Conservation (phyloP, 2,113 vertebrate species). For the Campylorhamphus procurvoides region DNA sequence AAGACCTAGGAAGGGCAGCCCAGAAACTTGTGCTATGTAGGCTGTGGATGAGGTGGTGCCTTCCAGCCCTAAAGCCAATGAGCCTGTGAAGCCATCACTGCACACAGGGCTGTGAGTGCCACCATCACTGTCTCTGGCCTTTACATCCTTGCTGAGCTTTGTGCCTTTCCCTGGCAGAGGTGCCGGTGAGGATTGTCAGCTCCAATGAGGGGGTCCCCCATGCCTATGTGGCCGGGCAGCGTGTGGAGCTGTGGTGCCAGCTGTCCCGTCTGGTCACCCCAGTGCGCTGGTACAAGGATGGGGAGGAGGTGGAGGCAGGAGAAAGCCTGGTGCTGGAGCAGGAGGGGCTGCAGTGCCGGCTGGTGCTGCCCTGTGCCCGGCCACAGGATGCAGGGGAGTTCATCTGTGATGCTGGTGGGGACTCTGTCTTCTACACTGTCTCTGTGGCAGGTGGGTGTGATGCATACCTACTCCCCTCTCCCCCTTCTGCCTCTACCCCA, state of each 20-base stretch:
- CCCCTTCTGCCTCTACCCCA: background rate
- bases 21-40: rapidly evolving
- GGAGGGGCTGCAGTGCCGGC: slow-evolving; percentile 80
- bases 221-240: slow-evolving; percentile 80
- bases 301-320: slow-evolving; percentile 84
- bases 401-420: slow-evolving; percentile 83
- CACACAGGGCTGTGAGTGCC: background rate
- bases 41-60: background rate
- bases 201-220: slow-evolving; percentile 79
- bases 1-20: background rate
- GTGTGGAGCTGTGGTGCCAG: slow-evolving; percentile 89
- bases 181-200: slow-evolving; percentile 82
- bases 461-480: background rate
- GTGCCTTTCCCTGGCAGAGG: slow-evolving; percentile 72
- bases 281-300: slow-evolving; percentile 89
- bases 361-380: slow-evolving; percentile 84
- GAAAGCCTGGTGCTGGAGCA: slow-evolving; percentile 81
- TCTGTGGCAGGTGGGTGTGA: slow-evolving; percentile 84
- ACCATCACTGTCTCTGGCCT: background rate
- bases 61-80: background rate
- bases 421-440: slow-evolving; percentile 86
- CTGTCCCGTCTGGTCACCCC: slow-evolving; percentile 79
- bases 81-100: rapidly evolving
- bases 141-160: background rate
- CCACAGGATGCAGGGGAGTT: slow-evolving; percentile 87